Base-by-base conservation (phyloP, 2,888 invertebrate genomes). In the Pollenia griseotomentosa region DNA sequence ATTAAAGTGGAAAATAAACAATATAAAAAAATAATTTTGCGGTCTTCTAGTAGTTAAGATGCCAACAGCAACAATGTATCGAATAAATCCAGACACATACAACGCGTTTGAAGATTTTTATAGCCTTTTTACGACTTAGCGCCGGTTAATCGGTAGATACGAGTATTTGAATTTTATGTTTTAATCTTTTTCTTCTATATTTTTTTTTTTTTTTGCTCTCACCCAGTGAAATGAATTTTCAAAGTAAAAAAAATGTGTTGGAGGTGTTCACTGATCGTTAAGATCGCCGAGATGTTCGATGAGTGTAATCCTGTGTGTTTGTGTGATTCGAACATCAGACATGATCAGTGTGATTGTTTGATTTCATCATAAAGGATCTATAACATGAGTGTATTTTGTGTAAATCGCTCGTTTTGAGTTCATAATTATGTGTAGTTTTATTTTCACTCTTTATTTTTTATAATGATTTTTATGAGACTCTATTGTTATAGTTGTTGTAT, bases 111-210 rank as follows among this genome's bases (percentile, higher is more conserved):
- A 81, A 16, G 80, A 89, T 79, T 90, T 92, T 93, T 92, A 93
- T 91, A 89, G 89, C 88, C 88, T 90, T 93, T 93, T 93, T 92
- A 93, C 91, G 93, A 93, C 92, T 92, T 93, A 90, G 90, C 93
- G 93, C 93, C 93, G 91, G 90, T 48, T 46, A 63, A 70, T 77
- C 61, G 44, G 51, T 44, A 70, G 33, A 83, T 75, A 75, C 19
- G 44, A 53, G n/a, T 75, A 70, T 75, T 65, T 81, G 57, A 33
- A 12, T 73, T 73, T 81, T 73, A 55, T 79, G 57, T 78, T 75
- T 75, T 44, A 59, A 65, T 81, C 42, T 19, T 48, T 53, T 16
- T 6, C 33, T 33, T 33, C 33, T 57, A 23, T 19, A 7, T 53
- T 53, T n/a, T 57, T 8, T 11, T n/a, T 57, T 8, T 11, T 2